phyloP scores from a whole-genome alignment of 2,888 invertebrate genomes.

The Pandemis corylana region DNA sequence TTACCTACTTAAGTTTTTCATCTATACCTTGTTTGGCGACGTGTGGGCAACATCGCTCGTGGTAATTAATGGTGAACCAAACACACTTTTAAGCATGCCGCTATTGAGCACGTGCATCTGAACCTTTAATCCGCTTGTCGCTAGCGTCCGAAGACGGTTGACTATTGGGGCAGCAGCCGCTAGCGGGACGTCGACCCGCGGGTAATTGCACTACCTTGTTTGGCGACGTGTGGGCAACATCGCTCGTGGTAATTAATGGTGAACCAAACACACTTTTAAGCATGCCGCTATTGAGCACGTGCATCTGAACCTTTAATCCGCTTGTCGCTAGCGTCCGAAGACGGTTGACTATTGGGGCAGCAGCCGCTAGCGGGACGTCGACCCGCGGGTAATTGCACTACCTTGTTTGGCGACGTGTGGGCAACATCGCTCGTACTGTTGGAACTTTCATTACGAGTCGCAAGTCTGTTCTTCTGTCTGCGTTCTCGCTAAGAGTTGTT shows the following conservation, averaged over 20 bases:
- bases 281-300: too few species aligned
- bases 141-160: neutral
- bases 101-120: too few species aligned
- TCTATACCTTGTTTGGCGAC: neutral
- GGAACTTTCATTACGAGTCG: neutral
- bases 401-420: neutral
- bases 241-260: too few species aligned
- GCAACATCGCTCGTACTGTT: neutral
- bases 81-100: neutral
- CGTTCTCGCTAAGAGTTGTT: neutral
- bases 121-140: neutral
- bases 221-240: neutral
- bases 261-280: neutral
- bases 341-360: slow-evolving; percentile 12
- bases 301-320: neutral
- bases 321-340: neutral
- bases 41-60: neutral
- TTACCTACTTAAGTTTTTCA: too few species aligned
- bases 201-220: slow-evolving; percentile 6
- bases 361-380: neutral
- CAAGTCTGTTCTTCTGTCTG: neutral
- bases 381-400: slow-evolving; percentile 10
- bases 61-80: neutral
- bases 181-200: slow-evolving; percentile 5
- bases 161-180: slow-evolving; percentile 5